These are phyloP conservation scores for Platanista minor DNA, from an alignment of 2,113 vertebrate genomes.

Conservation along the genomic window DNA sequence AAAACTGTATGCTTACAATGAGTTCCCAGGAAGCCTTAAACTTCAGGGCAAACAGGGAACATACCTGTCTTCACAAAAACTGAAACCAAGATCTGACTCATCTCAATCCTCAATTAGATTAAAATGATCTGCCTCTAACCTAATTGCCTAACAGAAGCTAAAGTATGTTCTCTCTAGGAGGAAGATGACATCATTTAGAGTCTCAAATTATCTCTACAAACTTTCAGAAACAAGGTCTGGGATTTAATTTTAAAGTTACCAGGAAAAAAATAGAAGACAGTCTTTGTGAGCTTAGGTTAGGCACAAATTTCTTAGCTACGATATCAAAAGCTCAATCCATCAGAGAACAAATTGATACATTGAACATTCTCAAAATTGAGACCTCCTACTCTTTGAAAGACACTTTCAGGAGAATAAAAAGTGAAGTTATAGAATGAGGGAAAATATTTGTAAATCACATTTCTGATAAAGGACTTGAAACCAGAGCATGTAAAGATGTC, in stretches of 20 bases:
- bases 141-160: conserved; percentile 15
- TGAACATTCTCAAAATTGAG: neutral
- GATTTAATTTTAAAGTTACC: conserved; percentile 11
- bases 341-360: neutral
- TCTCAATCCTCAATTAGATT: conserved; percentile 23
- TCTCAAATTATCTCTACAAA: neutral
- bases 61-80: neutral
- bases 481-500: neutral
- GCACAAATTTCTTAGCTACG: neutral
- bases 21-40: neutral
- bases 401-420: neutral
- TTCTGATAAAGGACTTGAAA: neutral
- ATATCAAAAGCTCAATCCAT: neutral
- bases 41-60: conserved; percentile 10
- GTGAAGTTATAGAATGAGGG: neutral
- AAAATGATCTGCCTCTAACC: conserved; percentile 7
- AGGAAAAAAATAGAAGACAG: neutral
- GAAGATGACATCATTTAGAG: neutral
- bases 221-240: conserved; percentile 9
- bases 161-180: neutral
- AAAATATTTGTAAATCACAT: neutral
- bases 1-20: neutral
- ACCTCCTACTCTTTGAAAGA: conserved; percentile 26
- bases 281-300: neutral
- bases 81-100: neutral